A percentile compares a stretch with the other conserved stretches of the same genome.
phyloP scores from a whole-genome alignment of 2,797 vertebrate species.

The Crocodylus rhombifer region DNA sequence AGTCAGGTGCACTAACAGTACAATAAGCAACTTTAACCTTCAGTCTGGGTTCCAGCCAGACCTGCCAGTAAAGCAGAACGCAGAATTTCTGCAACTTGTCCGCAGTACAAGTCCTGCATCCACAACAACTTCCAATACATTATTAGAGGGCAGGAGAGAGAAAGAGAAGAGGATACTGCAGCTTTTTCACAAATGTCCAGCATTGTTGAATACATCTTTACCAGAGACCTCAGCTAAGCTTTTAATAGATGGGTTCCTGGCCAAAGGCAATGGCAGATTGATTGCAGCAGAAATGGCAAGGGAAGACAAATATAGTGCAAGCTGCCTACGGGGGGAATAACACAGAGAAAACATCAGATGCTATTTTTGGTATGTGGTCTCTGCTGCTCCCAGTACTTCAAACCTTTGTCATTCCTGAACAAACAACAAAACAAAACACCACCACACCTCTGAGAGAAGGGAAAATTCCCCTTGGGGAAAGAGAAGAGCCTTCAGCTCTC shows the following conservation, averaged over 20 bases:
- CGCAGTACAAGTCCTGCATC: not conserved
- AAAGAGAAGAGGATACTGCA: not conserved
- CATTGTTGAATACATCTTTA: slow-evolving; percentile 27
- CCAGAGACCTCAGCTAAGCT: slow-evolving; percentile 23
- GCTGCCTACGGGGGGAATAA: slow-evolving; percentile 62
- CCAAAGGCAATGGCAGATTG: slow-evolving; percentile 56
- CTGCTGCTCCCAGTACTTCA: slow-evolving; percentile 30
- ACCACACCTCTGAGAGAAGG: too few species aligned
- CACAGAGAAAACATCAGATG: not conserved
- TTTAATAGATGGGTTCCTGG: slow-evolving; percentile 66
- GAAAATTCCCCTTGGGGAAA: not conserved
- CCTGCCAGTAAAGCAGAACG: not conserved
- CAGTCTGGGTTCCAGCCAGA: not conserved
- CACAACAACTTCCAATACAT: not conserved
- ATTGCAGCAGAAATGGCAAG: slow-evolving; percentile 75
- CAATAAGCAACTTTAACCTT: not conserved
- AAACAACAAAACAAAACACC: not conserved
- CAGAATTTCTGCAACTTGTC: not conserved
- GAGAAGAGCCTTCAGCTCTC: not conserved
- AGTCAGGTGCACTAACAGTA: not conserved
- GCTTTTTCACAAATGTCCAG: not conserved
- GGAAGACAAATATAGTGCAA: slow-evolving; percentile 73
- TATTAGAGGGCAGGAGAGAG: not conserved
- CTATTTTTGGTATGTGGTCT: slow-evolving; percentile 69
- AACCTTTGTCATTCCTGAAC: slow-evolving; percentile 23